Evolutionary conservation across 2,888 invertebrate species (phyloP), one percentile per base, ranked within the genome.

Genomic region (Tipula unca): DNA sequence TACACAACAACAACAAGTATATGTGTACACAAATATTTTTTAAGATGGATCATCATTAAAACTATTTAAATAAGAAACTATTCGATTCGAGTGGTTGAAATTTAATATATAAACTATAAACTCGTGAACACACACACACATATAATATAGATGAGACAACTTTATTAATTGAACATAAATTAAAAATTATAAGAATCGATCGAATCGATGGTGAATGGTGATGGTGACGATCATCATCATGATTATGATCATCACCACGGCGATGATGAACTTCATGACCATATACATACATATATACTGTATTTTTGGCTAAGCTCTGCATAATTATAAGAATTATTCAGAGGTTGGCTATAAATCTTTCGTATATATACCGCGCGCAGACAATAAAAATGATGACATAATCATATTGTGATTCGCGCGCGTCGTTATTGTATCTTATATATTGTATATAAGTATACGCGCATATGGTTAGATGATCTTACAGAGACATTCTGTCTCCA

Each of bases 361-460:
- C 69, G 25, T 10, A 69, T 3, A 8, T 54, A 54, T 13, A 10
- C 2, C 10, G 4, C 25, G 69, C 69, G 25, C 69, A 69, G 69
- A 69, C 69, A 69, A 69, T 69, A 69, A 69, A 69, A 69, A 69
- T 25, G 69, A 69, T 69, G 69, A 69, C 69, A 69, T 69, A 69
- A 69, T 20, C 69, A 69, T 69, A 69, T 25, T 69, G 25, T 69
- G 69, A 69, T 69, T 69, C 69, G 69, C 10, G 25, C 69, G 69
- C 69, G 69, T 69, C 6, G 25, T 10, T 69, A 25, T 69, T 69
- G 25, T 69, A 25, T 69, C 8, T 20, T 17, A 69, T 25, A 1
- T 69, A 25, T 20, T 69, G 69, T 69, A 48, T 48, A 17, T 48
- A 39, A 6, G 17, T 48, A 48, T 48, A 39, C 6, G n/a, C 6